Percentiles rank a stretch among this genome's conserved stretches.
phyloP scores from a whole-genome alignment of 1,140 invertebrate species.

The Drosophila pachea region DNA sequence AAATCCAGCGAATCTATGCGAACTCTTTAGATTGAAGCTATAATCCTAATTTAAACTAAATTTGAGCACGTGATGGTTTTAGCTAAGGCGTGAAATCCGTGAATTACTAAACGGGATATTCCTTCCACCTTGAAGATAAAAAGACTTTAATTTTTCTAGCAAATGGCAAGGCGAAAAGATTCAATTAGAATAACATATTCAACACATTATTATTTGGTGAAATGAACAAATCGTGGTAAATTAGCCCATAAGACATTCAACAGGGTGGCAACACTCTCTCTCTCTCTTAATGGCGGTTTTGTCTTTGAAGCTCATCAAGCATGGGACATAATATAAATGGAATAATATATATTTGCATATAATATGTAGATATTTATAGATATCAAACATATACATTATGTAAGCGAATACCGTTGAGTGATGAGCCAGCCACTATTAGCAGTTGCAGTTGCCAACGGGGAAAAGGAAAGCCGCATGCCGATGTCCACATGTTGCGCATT shows the following conservation, averaged over 20 bases:
- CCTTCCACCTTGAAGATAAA: too few relatives aligned
- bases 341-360: too few relatives aligned
- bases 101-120: too few relatives aligned
- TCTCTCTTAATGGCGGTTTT: too few relatives aligned
- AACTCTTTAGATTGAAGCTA: constrained; percentile 32
- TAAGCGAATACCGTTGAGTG: too few relatives aligned
- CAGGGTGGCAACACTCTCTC: neutral
- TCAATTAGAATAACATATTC: neutral
- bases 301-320: too few relatives aligned
- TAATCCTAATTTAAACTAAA: constrained; percentile 8
- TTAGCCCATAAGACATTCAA: neutral
- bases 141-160: too few relatives aligned
- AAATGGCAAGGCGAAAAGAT: neutral
- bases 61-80: neutral
- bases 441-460: too few relatives aligned
- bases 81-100: neutral
- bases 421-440: too few relatives aligned
- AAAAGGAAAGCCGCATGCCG: neutral
- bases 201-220: neutral
- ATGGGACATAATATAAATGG: too few relatives aligned
- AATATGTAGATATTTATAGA: too few relatives aligned
- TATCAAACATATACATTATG: too few relatives aligned
- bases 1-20: constrained; percentile 8
- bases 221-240: neutral
- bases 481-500: neutral